Evolutionary conservation across 2,888 invertebrate species (phyloP).

Genomic region (Ariolimax columbianus): DNA sequence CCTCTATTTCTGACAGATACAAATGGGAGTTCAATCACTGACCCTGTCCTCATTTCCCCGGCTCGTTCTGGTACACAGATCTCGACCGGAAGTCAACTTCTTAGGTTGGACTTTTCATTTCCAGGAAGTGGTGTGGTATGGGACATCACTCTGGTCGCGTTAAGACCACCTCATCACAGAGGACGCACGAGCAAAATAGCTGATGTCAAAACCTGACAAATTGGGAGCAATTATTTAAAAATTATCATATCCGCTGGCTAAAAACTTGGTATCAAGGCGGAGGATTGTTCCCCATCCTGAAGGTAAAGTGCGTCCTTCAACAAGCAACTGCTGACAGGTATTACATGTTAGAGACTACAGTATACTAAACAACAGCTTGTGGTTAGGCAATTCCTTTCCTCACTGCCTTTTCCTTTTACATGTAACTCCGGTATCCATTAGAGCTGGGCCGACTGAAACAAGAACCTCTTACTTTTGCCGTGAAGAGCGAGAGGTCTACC

Average conservation of each 20-base stretch:
- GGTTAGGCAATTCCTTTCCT: too few species aligned
- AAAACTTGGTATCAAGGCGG: not conserved
- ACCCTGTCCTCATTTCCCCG: slow-evolving; percentile 24
- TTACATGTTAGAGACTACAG: too few species aligned
- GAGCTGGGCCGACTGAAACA: too few species aligned
- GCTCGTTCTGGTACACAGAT: not conserved
- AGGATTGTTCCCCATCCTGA: too few species aligned
- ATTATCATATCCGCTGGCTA: not conserved
- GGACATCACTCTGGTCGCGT: not conserved
- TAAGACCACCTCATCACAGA: not conserved
- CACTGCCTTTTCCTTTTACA: too few species aligned
- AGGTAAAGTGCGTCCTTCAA: too few species aligned
- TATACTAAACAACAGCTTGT: too few species aligned
- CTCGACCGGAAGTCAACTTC: slow-evolving; percentile 20
- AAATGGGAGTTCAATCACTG: slow-evolving; percentile 46
- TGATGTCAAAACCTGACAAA: not conserved
- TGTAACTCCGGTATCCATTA: too few species aligned
- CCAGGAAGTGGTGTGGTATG: slow-evolving; percentile 16
- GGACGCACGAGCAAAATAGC: not conserved
- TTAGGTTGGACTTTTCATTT: slow-evolving; percentile 7
- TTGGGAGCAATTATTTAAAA: slow-evolving; percentile 9
- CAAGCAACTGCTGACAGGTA: too few species aligned
- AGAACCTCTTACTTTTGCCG: too few species aligned
- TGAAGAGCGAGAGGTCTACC: too few species aligned
- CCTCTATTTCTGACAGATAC: slow-evolving; percentile 34